phyloP scores from a whole-genome alignment of 2,888 invertebrate species.

The Ichneumoninae sp. region DNA sequence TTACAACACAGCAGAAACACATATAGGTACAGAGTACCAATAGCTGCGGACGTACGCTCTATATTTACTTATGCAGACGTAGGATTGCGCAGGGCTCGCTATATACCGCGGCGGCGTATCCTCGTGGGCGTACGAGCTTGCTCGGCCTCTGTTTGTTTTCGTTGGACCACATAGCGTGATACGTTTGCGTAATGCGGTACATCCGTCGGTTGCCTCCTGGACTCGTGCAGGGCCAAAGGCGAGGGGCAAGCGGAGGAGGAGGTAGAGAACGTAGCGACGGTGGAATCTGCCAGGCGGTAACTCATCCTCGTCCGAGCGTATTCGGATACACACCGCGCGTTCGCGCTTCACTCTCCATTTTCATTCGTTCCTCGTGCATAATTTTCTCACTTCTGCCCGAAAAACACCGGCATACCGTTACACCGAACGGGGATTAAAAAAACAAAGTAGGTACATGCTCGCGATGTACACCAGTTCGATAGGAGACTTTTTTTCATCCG shows the following conservation, averaged over 20 bases:
- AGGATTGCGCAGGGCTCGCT: slow-evolving; percentile 43
- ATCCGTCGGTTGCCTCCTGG: slow-evolving; percentile 72
- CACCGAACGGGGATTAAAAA: not conserved
- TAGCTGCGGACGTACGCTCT: slow-evolving; percentile 47
- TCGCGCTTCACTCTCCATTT: slow-evolving; percentile 68
- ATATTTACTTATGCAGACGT: slow-evolving; percentile 80
- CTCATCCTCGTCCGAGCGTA: slow-evolving; percentile 78
- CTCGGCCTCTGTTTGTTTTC: slow-evolving; percentile 83
- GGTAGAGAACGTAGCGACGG: slow-evolving; percentile 65
- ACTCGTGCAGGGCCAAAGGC: slow-evolving; percentile 60
- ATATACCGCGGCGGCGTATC: slow-evolving; percentile 68
- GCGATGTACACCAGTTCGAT: not conserved
- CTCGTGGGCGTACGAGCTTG: slow-evolving; percentile 61
- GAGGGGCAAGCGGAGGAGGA: slow-evolving; percentile 65
- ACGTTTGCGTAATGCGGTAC: slow-evolving; percentile 83
- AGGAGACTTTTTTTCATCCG: not conserved
- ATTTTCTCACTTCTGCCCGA: slow-evolving; percentile 48
- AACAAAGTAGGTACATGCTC: not conserved
- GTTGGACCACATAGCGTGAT: slow-evolving; percentile 84
- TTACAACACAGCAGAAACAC: slow-evolving; percentile 34
- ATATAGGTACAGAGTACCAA: slow-evolving; percentile 17
- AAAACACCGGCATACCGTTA: not conserved
- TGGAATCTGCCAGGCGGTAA: slow-evolving; percentile 80
- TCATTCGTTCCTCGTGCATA: slow-evolving; percentile 61
- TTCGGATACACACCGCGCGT: slow-evolving; percentile 69